Conservation (phyloP, 2,113 vertebrate genomes). For the Natator depressus region DNA sequence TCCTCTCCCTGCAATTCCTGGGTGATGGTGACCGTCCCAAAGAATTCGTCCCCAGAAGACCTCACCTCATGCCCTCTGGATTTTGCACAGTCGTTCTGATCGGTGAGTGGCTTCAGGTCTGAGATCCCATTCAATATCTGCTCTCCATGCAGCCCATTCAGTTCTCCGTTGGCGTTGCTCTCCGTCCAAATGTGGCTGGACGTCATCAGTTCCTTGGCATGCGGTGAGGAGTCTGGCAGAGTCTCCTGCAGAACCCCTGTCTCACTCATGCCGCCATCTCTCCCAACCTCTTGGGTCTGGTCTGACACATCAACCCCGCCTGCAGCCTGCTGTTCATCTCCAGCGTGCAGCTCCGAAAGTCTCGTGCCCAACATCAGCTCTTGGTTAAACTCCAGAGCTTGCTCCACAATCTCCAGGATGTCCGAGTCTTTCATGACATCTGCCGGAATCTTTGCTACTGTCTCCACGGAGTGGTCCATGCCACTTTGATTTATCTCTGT, state of each 20-base stretch:
- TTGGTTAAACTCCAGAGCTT: slow-evolving; percentile 70
- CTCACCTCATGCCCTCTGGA: not conserved
- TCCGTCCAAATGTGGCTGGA: not conserved
- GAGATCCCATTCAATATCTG: not conserved
- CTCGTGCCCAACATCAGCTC: slow-evolving; percentile 35
- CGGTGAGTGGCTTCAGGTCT: fast-evolving
- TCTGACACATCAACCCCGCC: not conserved
- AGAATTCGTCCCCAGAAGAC: not conserved
- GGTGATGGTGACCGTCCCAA: too few relatives aligned
- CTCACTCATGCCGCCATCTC: not conserved
- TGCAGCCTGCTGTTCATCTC: not conserved
- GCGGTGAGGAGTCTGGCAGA: fast-evolving
- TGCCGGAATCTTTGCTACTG: fast-evolving
- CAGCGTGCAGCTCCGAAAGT: fast-evolving
- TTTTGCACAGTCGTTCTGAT: not conserved
- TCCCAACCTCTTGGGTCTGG: not conserved
- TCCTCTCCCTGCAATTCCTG: not conserved
- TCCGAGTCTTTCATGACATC: not conserved
- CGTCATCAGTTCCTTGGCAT: not conserved
- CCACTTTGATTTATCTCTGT: fast-evolving
- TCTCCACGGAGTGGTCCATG: fast-evolving
- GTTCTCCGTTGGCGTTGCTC: fast-evolving
- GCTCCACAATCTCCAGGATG: slow-evolving; percentile 64
- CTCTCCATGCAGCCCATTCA: slow-evolving; percentile 22
- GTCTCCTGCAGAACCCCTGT: not conserved